Evolutionary conservation across 2,888 invertebrate genomes (phyloP).

Genomic region (Penaeus monodon): DNA sequence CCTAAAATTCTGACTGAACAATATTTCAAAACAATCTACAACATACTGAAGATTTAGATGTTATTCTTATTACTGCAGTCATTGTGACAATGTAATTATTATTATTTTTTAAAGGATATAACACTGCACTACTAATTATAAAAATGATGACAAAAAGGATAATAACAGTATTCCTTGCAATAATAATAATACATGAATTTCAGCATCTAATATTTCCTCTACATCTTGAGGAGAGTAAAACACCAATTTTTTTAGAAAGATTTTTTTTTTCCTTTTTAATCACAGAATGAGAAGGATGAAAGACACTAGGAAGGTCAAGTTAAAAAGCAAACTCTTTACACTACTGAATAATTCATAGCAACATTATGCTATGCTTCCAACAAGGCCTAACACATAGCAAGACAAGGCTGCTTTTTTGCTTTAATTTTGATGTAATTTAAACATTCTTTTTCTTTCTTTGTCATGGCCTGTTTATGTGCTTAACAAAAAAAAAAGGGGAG

Average conservation of each 20-base stretch:
- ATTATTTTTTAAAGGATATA: background rate
- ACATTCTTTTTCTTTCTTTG: background rate
- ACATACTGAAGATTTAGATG: too few species aligned
- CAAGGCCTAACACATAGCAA: conserved; percentile 13
- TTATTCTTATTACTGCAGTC: too few species aligned
- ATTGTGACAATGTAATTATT: too few species aligned
- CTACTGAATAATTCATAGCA: conserved; percentile 10
- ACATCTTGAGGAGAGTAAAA: background rate
- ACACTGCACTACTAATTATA: background rate
- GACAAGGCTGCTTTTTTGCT: background rate
- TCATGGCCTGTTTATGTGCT: too few species aligned
- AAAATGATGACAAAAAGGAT: background rate
- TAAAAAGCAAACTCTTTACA: conserved; percentile 23
- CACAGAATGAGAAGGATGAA: conserved; percentile 24
- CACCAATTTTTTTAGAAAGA: background rate
- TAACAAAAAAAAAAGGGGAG: too few species aligned
- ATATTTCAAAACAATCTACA: too few species aligned
- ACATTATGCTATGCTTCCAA: conserved; percentile 3
- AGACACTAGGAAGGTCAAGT: conserved; percentile 19
- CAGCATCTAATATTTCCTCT: too few species aligned
- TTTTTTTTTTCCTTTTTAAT: conserved; percentile 7
- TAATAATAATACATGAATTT: too few species aligned
- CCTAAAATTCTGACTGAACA: too few species aligned
- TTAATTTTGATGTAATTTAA: background rate
- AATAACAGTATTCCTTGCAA: too few species aligned